Evolutionary conservation across 2,113 vertebrate genomes (phyloP), one percentile per base, ranked within the genome.

Genomic region (Dicrurus megarhynchus): DNA sequence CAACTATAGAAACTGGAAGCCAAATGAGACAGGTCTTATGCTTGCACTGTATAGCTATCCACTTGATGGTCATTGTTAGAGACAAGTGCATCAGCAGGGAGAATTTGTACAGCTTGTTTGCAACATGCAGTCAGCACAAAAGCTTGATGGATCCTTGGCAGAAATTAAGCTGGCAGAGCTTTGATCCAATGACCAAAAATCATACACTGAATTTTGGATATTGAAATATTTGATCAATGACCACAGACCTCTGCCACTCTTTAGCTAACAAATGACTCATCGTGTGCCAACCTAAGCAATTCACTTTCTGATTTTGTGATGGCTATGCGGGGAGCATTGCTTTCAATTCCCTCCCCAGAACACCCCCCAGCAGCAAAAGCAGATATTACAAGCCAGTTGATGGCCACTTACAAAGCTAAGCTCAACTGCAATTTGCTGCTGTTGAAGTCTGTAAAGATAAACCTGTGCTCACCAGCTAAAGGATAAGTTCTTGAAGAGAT

Each of bases 171-270:
- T 93, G 86, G 63, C 42, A 97, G 81, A 64, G 75, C 87, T 95
- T 74, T 95, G 42, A 95, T 80, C 75, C 82, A 96, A 94, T 37
- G 33, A 90, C 69, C 61, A 93, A 87, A 94, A 97, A 93, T 87
- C n/a, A 97, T 95, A 94, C 52, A 93, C 23, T 70, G 65, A 94
- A 93, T 95, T 89, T 85, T 95, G 85, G 74, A 78, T 80, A 95
- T 30, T 96, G 92, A 96, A 92, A 95, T 84, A 60, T 89, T 94
- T 96, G 92, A 95, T 96, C 95, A 96, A 90, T 89, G 87, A 94
- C 63, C 91, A 97, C 63, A 95, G 55, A 93, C 44, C 41, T 95
- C 78, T 91, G 91, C 57, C 70, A 89, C 70, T 96, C 22, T 95
- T 98, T 92, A 94, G 86, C 93, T 76, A 94, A 89, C 35, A 93